phyloP scores from a whole-genome alignment of 2,113 vertebrate species.

The Oreocharis arfaki region DNA sequence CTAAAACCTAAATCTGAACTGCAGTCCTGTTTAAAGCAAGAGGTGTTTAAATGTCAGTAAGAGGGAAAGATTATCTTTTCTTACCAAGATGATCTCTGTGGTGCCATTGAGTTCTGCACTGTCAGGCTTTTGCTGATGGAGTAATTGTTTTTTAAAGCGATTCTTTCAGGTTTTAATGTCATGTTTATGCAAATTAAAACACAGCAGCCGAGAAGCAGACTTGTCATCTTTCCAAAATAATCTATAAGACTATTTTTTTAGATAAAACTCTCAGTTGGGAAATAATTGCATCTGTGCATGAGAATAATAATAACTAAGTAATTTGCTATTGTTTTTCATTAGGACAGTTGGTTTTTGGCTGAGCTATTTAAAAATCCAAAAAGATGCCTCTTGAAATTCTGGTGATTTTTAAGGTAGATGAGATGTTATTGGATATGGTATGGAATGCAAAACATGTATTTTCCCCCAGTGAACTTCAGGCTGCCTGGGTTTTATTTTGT shows the following conservation, averaged over 20 bases:
- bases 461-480: not conserved
- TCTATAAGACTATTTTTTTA: not conserved
- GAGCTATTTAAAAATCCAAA: not conserved
- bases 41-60: not conserved
- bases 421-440: not conserved
- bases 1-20: not conserved
- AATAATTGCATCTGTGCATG: conserved; percentile 13
- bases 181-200: conserved; percentile 34
- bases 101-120: conserved; percentile 2
- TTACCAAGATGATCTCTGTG: not conserved
- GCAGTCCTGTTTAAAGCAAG: not conserved
- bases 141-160: not conserved
- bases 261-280: not conserved
- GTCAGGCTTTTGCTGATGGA: not conserved
- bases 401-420: not conserved
- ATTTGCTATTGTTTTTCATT: conserved; percentile 20
- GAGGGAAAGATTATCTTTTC: not conserved
- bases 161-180: conserved; percentile 18
- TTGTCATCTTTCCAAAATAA: conserved; percentile 46
- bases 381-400: not conserved
- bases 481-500: not conserved
- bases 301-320: not conserved
- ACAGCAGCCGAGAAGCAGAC: not conserved
- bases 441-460: not conserved
- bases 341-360: not conserved